phyloP scores from a whole-genome alignment of 2,888 invertebrate genomes.

The Beris morrisii region DNA sequence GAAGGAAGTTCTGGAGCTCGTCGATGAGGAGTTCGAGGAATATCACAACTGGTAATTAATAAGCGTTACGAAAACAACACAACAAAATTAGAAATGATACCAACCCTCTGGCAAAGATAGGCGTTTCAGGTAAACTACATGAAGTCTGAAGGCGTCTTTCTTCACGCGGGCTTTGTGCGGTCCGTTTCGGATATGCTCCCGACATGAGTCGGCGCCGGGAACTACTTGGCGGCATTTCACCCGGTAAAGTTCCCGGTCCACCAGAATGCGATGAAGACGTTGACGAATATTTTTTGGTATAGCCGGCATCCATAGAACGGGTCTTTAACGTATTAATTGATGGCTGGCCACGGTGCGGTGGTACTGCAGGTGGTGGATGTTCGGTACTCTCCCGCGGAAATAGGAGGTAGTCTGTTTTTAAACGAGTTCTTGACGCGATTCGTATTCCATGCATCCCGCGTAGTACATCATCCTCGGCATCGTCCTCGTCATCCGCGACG shows the following conservation, averaged over 20 bases:
- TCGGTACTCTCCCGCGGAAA: constrained; percentile 35
- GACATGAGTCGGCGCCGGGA: constrained; percentile 54
- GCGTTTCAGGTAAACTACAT: constrained; percentile 85
- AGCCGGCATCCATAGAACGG: constrained; percentile 82
- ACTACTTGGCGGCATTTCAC: constrained; percentile 65
- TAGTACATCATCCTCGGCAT: constrained; percentile 41
- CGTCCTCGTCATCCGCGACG: constrained; percentile 61
- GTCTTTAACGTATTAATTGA: constrained; percentile 75
- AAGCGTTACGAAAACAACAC: constrained; percentile 4
- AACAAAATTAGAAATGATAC: constrained; percentile 1
- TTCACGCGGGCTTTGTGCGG: constrained; percentile 62
- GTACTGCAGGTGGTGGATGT: constrained; percentile 71
- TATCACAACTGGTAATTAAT: constrained; percentile 63
- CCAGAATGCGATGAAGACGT: constrained; percentile 59
- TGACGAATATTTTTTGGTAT: constrained; percentile 63
- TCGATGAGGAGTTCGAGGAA: constrained; percentile 79
- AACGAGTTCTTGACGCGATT: constrained; percentile 40
- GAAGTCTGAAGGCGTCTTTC: constrained; percentile 75
- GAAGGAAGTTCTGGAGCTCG: constrained; percentile 58
- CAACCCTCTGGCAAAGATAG: constrained; percentile 77
- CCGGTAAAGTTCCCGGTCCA: constrained; percentile 70
- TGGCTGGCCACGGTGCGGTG: constrained; percentile 63
- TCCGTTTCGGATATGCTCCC: constrained; percentile 56
- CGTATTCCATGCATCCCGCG: constrained; percentile 39
- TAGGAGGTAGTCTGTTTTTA: constrained; percentile 38